Conservation (phyloP, 2,888 invertebrate species). For the Pristionchus entomophagus region DNA sequence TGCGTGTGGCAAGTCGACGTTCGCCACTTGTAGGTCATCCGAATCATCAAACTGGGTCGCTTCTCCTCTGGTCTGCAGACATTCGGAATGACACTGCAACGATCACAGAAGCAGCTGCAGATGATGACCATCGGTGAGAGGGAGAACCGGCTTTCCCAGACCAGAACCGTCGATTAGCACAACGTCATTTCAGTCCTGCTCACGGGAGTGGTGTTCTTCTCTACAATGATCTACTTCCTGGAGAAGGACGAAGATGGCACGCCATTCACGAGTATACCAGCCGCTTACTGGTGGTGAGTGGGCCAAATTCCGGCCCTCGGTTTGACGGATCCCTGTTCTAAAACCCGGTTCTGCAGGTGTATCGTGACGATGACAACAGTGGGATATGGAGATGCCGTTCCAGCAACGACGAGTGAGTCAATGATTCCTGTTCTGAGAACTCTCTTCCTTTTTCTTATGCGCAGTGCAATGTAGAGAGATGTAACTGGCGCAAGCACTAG, state of each 20-base stretch:
- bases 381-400: constrained; percentile 75
- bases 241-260: constrained; percentile 74
- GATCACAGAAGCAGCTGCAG: constrained; percentile 74
- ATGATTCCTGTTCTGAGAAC: constrained; percentile 14
- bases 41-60: constrained; percentile 74
- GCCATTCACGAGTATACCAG: constrained; percentile 75
- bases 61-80: constrained; percentile 74
- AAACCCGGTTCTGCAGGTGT: constrained; percentile 51
- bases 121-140: constrained; percentile 69
- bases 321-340: background rate
- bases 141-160: background rate
- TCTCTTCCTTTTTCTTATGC: constrained; percentile 7
- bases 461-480: background rate
- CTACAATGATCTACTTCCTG: constrained; percentile 75
- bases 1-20: background rate
- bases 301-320: background rate
- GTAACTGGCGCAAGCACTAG: background rate
- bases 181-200: constrained; percentile 62
- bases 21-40: constrained; percentile 64
- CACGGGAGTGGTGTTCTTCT: constrained; percentile 75
- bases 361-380: constrained; percentile 76
- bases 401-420: constrained; percentile 72
- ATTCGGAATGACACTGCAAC: constrained; percentile 75
- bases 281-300: constrained; percentile 74
- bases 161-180: background rate